Percentiles rank a stretch among this genome's conserved stretches.
phyloP scores from a whole-genome alignment of 2,888 invertebrate genomes.

The Diplazon laetatorius region DNA sequence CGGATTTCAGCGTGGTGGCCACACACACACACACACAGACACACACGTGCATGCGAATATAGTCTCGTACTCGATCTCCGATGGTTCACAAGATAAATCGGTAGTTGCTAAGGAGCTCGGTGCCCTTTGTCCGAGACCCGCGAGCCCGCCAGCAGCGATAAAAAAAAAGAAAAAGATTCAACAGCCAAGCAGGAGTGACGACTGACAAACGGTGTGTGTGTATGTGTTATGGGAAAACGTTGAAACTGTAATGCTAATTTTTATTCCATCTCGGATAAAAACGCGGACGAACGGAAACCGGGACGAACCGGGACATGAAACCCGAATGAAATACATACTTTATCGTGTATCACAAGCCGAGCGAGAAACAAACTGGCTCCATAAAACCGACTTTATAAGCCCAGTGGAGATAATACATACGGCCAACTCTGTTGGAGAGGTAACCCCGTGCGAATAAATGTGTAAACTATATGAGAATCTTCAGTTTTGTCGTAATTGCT shows the following conservation, averaged over 20 bases:
- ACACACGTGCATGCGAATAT: background rate
- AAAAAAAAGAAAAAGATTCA: constrained; percentile 9
- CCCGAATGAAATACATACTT: constrained; percentile 15
- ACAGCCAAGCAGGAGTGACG: constrained; percentile 26
- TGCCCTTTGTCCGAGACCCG: constrained; percentile 54
- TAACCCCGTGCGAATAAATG: constrained; percentile 27
- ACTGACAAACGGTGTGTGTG: constrained; percentile 26
- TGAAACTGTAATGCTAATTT: constrained; percentile 51
- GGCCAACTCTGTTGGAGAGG: constrained; percentile 13
- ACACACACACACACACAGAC: background rate
- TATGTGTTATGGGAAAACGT: constrained; percentile 49
- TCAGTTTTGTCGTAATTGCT: constrained; percentile 8
- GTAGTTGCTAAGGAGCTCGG: background rate
- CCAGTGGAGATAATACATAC: constrained; percentile 5
- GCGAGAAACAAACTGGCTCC: constrained; percentile 31
- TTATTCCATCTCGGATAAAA: constrained; percentile 33
- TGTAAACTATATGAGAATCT: constrained; percentile 1
- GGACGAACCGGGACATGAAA: constrained; percentile 38
- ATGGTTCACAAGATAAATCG: constrained; percentile 16
- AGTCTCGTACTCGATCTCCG: background rate
- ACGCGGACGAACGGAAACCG: background rate
- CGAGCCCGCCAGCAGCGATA: constrained; percentile 1
- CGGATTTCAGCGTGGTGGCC: constrained; percentile 5
- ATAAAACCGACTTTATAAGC: constrained; percentile 2
- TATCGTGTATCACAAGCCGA: background rate